Evolutionary conservation across 2,888 invertebrate genomes (phyloP), one percentile per base, ranked within the genome.

Genomic region (Lysandra coridon): DNA sequence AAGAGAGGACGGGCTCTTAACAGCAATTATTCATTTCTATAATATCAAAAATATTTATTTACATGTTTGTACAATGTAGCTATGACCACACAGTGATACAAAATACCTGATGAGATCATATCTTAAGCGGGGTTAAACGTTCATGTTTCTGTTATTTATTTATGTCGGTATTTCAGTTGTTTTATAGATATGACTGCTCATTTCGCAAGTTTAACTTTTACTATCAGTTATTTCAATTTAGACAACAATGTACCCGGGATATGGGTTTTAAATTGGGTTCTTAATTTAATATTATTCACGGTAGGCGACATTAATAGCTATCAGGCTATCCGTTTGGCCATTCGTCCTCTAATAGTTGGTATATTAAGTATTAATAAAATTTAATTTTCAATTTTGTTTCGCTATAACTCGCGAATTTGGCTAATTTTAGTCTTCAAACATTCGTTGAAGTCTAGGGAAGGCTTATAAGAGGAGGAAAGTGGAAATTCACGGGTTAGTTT

Each of bases 91-190:
- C 69, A 69, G 69, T 14, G 14, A 33, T 17, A 69, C 17, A 33
- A 30, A 74, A 73, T 73, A 73, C 23, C 30, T 23, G n/a, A n/a
- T n/a, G 40, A 40, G 74, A 74, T 74, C 2, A 74, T 49, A 75
- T 75, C 49, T 75, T 75, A 49, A 75, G 49, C 44, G 49, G 23
- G 5, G 75, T 49, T 49, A 75, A 23, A 49, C 23, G 30, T 44
- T 74, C 4, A 12, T 23, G 75, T 75, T 75, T 5, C 69, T 33
- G 4, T 30, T 7, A 30, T 69, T 69, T 33, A 69, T 69, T 69
- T 5, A 69, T 69, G 33, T 33, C 33, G 14, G 14, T 4, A 5
- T 37, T 69, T 37, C 33, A 37, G 69, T 69, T 17, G 12, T 57
- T 57, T 57, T 17, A 17, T 57, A 57, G 17, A 57, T 57, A 57